phyloP scores from a whole-genome alignment of 2,888 invertebrate species.

The Leptura quadrifasciata region DNA sequence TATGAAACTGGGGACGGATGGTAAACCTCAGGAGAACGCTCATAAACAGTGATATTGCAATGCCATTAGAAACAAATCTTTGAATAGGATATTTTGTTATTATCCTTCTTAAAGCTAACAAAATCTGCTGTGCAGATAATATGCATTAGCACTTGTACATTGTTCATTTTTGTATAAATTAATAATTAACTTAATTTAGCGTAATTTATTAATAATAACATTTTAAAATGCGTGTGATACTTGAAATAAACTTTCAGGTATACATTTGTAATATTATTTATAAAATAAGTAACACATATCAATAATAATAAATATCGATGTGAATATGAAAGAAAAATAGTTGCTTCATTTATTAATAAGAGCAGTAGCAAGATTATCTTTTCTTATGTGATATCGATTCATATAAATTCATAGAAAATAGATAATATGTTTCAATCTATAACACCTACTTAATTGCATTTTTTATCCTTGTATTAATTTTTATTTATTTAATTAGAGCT shows the following conservation, averaged over 20 bases:
- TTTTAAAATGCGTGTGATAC: background rate
- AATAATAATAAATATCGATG: background rate
- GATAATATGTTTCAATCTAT: no score
- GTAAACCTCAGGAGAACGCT: slow-evolving; percentile 40
- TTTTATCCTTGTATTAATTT: no score
- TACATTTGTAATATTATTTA: background rate
- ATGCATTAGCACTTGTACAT: slow-evolving; percentile 2
- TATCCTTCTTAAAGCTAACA: background rate
- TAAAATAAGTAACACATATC: background rate
- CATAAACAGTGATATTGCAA: slow-evolving; percentile 20
- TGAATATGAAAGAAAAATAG: background rate
- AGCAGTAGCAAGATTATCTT: no score
- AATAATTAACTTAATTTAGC: slow-evolving; percentile 11
- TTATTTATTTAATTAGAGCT: no score
- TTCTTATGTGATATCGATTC: no score
- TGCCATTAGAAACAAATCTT: background rate
- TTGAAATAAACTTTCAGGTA: background rate
- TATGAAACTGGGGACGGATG: slow-evolving; percentile 59
- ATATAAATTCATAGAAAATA: no score
- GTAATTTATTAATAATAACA: background rate
- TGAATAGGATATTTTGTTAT: background rate
- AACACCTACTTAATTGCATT: no score
- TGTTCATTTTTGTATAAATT: background rate
- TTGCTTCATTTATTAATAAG: no score
- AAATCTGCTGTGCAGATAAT: slow-evolving; percentile 6